These are phyloP conservation scores for Ailurus styani DNA, from an alignment of 2,113 vertebrate species.

Conservation along the genomic window DNA sequence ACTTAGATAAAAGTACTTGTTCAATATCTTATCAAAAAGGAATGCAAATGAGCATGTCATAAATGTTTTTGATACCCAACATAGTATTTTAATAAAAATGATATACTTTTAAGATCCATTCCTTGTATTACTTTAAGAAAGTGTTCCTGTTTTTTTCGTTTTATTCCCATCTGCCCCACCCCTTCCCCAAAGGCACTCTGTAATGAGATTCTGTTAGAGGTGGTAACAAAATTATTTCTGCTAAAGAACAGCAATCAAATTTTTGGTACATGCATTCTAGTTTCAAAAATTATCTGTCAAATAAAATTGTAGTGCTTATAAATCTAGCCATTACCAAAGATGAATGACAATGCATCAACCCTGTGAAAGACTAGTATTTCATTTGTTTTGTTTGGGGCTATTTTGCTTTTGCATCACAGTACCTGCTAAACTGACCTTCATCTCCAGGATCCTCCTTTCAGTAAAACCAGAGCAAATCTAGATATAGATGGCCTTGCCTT, in stretches of 20 bases:
- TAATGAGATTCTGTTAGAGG: constrained; percentile 45
- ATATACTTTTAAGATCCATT: not conserved
- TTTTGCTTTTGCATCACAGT: not conserved
- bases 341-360: not conserved
- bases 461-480: not conserved
- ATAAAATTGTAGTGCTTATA: constrained; percentile 22
- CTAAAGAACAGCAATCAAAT: constrained; percentile 23
- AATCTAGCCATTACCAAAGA: not conserved
- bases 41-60: not conserved
- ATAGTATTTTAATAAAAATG: not conserved
- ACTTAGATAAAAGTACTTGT: not conserved
- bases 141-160: not conserved
- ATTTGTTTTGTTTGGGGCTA: not conserved
- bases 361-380: not conserved
- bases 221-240: constrained; percentile 43
- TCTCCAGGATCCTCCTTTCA: not conserved
- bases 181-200: constrained; percentile 13
- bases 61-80: not conserved
- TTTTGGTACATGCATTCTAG: not conserved
- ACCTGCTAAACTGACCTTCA: not conserved
- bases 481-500: not conserved
- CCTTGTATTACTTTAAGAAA: not conserved
- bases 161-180: not conserved
- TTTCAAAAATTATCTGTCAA: constrained; percentile 37
- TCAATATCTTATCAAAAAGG: constrained; percentile 15